phyloP scores from a whole-genome alignment of 2,113 vertebrate genomes.

The Larimichthys polyactis region DNA sequence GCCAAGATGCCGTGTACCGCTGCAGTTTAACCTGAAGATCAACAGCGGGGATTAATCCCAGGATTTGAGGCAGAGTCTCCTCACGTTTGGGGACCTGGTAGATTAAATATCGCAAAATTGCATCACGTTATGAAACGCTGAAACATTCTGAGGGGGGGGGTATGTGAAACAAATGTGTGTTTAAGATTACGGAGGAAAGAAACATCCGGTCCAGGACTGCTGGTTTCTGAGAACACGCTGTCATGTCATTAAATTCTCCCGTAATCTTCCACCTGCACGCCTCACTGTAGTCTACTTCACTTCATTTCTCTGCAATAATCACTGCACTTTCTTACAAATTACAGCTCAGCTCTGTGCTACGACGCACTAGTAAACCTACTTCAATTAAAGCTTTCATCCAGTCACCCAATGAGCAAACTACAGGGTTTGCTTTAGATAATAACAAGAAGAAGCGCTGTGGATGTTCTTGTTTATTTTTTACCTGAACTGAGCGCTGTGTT shows the following conservation, averaged over 20 bases:
- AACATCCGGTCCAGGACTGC: neutral
- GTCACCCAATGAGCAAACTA: neutral
- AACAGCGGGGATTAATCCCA: slow-evolving; percentile 44
- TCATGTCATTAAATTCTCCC: neutral
- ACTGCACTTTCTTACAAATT: neutral
- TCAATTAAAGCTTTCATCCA: neutral
- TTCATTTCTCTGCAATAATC: neutral
- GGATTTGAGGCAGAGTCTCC: slow-evolving; percentile 30
- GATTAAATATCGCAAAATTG: neutral
- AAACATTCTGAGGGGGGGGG: neutral
- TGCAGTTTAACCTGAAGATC: slow-evolving; percentile 44
- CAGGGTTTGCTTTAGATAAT: neutral
- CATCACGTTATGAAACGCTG: neutral
- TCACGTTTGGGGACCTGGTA: neutral
- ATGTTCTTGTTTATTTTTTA: neutral
- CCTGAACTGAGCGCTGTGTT: slow-evolving; percentile 13
- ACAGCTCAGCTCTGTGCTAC: neutral
- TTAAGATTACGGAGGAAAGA: neutral
- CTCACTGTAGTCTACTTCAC: neutral
- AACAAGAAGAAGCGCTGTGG: neutral
- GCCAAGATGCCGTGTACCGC: slow-evolving; percentile 26
- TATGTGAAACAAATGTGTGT: neutral
- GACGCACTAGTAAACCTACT: neutral
- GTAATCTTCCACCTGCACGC: neutral
- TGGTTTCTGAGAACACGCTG: neutral